phyloP scores from a whole-genome alignment of 2,113 vertebrate species.

The Martes martes region DNA sequence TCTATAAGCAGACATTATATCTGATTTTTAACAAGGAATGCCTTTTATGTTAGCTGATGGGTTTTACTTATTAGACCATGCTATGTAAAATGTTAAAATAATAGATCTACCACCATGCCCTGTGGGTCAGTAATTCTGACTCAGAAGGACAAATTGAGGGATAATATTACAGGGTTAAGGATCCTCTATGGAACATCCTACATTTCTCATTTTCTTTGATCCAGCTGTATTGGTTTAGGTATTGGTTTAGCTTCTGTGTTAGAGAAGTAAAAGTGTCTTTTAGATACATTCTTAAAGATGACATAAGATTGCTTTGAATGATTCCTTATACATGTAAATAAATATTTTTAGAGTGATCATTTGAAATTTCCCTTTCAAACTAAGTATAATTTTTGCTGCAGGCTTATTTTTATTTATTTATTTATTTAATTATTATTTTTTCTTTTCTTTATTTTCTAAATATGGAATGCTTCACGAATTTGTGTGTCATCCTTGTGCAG shows the following conservation, averaged over 20 bases:
- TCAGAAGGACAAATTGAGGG: neutral
- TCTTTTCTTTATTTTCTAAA: too few species aligned
- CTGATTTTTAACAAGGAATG: neutral
- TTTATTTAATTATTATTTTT: too few species aligned
- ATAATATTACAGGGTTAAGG: neutral
- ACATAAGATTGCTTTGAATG: neutral
- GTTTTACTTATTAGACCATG: neutral
- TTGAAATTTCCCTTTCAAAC: neutral
- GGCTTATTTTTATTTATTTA: neutral
- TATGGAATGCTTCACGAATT: too few species aligned
- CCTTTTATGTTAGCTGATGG: neutral
- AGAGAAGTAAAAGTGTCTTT: neutral
- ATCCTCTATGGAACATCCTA: neutral
- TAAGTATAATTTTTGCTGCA: neutral
- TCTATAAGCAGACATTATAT: neutral
- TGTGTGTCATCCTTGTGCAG: too few species aligned
- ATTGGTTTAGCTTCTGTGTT: neutral
- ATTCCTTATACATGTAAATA: neutral
- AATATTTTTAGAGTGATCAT: neutral
- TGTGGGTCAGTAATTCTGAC: constrained; percentile 6
- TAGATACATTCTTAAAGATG: neutral
- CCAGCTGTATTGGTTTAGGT: neutral
- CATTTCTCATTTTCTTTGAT: neutral
- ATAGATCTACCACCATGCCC: neutral
- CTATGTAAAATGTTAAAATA: constrained; percentile 19